phyloP scores from a whole-genome alignment of 2,797 vertebrate genomes.

The Pteropus rufus region DNA sequence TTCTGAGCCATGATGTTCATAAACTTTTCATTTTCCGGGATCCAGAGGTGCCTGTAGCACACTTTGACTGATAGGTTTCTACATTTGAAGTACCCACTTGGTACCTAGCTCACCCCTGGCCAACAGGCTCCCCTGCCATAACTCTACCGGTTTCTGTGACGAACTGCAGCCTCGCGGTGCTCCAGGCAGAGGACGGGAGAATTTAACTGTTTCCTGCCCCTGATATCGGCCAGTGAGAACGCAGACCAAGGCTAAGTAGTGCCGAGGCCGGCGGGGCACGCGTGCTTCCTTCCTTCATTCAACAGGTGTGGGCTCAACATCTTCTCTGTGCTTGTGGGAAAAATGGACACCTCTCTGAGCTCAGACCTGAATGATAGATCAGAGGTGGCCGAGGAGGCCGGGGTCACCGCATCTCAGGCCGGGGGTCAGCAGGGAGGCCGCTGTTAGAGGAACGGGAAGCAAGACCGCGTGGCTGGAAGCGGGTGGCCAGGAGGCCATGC shows the following conservation, averaged over 20 bases:
- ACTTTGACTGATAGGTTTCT: constrained; percentile 52
- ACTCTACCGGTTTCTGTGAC: constrained; percentile 27
- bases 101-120: constrained; percentile 10
- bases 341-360: background rate
- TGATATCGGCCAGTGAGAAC: rapidly evolving
- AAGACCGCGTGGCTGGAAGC: rapidly evolving
- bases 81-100: constrained; percentile 37
- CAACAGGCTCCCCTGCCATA: background rate
- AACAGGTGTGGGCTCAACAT: rapidly evolving
- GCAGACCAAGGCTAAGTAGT: rapidly evolving
- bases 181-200: background rate
- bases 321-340: background rate
- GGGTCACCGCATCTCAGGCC: rapidly evolving
- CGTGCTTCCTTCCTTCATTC: rapidly evolving
- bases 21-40: constrained; percentile 66
- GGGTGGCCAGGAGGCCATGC: too few species aligned
- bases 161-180: background rate
- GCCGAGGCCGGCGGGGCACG: rapidly evolving
- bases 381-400: rapidly evolving
- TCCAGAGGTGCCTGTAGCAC: constrained; percentile 50
- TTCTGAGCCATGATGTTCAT: constrained; percentile 51
- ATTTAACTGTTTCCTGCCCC: constrained; percentile 49
- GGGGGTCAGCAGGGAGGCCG: background rate
- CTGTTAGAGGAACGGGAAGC: background rate
- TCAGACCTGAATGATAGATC: background rate